Conservation (phyloP, 64 coral and sea anemone species). For the Montipora cactus region DNA sequence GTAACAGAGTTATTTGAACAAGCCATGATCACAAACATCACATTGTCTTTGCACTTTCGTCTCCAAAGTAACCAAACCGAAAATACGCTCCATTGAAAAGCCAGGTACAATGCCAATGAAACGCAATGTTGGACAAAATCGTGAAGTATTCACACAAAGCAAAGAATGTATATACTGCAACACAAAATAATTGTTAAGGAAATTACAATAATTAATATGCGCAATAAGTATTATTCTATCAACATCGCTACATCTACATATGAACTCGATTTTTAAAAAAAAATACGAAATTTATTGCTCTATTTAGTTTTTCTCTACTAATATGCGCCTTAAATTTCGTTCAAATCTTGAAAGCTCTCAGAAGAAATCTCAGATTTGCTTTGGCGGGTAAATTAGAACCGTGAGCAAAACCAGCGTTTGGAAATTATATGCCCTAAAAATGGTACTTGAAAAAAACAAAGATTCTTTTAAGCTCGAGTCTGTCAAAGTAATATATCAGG, state of each 20-base stretch:
- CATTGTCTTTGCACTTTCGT: background rate
- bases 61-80: background rate
- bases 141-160: slow-evolving; percentile 90
- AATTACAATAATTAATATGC: background rate
- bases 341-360: too few relatives aligned
- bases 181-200: slow-evolving; percentile 65
- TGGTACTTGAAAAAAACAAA: background rate
- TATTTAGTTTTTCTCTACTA: too few relatives aligned
- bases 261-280: too few relatives aligned
- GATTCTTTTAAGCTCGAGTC: background rate
- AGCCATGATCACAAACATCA: background rate
- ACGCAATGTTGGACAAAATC: slow-evolving; percentile 84
- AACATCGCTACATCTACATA: too few relatives aligned
- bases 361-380: too few relatives aligned
- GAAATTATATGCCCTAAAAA: too few relatives aligned
- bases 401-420: too few relatives aligned
- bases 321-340: too few relatives aligned
- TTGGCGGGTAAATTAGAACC: too few relatives aligned
- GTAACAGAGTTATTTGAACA: too few relatives aligned
- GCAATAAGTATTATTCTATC: background rate
- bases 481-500: too few relatives aligned
- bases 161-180: slow-evolving; percentile 90
- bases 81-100: background rate
- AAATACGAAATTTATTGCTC: too few relatives aligned
- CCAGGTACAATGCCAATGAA: slow-evolving; percentile 67